Evolutionary conservation across 2,797 vertebrate species (phyloP).

Genomic region (Eupleurogrammus muticus): DNA sequence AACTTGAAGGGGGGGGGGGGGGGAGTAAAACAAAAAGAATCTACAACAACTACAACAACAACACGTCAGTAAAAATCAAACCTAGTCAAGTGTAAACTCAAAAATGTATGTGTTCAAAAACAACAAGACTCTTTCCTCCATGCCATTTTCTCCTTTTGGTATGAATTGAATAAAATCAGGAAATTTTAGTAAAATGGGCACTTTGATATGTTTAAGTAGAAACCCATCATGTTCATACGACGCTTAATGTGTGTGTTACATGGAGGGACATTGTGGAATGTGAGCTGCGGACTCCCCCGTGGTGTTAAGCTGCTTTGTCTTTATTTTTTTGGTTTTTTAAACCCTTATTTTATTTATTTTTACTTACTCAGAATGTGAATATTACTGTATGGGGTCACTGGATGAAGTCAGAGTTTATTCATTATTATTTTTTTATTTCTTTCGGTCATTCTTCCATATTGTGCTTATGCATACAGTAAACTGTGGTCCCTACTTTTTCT

Average conservation of each 20-base stretch:
- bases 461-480: constrained; percentile 95
- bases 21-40: constrained; percentile 63
- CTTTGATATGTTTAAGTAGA: constrained; percentile 99
- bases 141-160: constrained; percentile 95
- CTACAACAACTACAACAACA: constrained; percentile 56
- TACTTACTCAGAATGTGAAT: constrained; percentile 94
- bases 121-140: constrained; percentile 91
- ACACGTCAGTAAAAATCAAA: constrained; percentile 81
- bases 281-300: constrained; percentile 88
- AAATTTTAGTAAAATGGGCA: constrained; percentile 98
- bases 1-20: constrained; percentile 63
- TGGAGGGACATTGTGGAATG: constrained; percentile 91
- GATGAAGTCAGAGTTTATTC: constrained; percentile 91
- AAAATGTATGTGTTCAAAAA: constrained; percentile 79
- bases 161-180: constrained; percentile 97
- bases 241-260: constrained; percentile 84
- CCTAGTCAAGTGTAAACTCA: constrained; percentile 86
- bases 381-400: constrained; percentile 89
- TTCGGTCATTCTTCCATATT: constrained; percentile 91
- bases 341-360: constrained; percentile 83
- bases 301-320: constrained; percentile 94
- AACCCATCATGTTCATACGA: constrained; percentile 93
- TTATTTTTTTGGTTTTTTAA: constrained; percentile 83
- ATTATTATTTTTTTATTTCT: constrained; percentile 88
- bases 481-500: constrained; percentile 83